phyloP scores from a whole-genome alignment of 1,140 invertebrate species.

The Drosophila murphyi region DNA sequence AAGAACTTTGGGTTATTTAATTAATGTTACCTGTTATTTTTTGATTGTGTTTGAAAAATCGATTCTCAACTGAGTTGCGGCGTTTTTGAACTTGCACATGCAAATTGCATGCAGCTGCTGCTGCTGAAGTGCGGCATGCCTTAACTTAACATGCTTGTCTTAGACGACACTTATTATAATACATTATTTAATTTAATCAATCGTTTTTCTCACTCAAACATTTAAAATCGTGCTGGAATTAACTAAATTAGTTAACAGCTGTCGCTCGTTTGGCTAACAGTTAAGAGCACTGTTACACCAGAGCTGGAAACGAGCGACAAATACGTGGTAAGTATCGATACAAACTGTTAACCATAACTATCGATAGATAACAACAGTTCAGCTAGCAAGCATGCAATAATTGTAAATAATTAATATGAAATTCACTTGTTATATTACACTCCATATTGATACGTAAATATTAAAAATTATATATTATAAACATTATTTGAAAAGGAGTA shows the following conservation, averaged over 20 bases:
- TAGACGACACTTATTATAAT: background rate
- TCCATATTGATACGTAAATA: too few species aligned
- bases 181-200: background rate
- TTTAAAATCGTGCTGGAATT: background rate
- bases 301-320: background rate
- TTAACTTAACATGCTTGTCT: conserved; percentile 20
- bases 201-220: conserved; percentile 14
- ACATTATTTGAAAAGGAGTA: too few species aligned
- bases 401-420: background rate
- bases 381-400: background rate
- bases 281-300: background rate
- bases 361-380: background rate
- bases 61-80: conserved; percentile 35
- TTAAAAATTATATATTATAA: too few species aligned
- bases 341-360: background rate
- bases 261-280: conserved; percentile 4
- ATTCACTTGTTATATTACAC: background rate
- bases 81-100: conserved; percentile 2
- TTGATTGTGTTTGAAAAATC: conserved; percentile 41
- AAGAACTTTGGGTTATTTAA: background rate
- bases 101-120: conserved; percentile 5
- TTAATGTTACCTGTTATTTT: conserved; percentile 34
- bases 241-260: conserved; percentile 31
- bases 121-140: conserved; percentile 16
- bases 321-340: background rate